Base-by-base conservation (phyloP, 2,113 vertebrate genomes). In the Dasyprocta punctata region DNA sequence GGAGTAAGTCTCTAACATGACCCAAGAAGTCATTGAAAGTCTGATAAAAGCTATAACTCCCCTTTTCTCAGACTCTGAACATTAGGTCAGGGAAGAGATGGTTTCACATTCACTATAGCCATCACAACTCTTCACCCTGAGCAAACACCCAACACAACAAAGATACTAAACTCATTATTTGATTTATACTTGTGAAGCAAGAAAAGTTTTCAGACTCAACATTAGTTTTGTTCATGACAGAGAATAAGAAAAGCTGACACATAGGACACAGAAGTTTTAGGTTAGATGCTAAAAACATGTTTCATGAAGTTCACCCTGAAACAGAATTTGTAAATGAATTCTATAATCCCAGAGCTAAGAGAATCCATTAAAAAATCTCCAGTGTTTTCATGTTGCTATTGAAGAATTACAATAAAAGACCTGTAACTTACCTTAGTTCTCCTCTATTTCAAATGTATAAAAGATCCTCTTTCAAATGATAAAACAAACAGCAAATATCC, bases 391-490 rank as follows among this genome's bases (percentile, higher is more conserved):
- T 17, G 5, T 47, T 67, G 28, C 33, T 78, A 83, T 24, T 61
- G 47, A n/a, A 54, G 58, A 22, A 52, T 30, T 75, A 44, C 30
- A 41, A 24, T 44, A 75, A 44, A 44, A 44, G n/a, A 11, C 14
- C 26, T 94, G 95, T 56, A 94, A 97, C 97, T 95, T 97, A 97
- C 94, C 92, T 98, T 96, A 85, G 98, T 97, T 98, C 97, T 97
- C 96, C 98, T 94, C 97, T 98, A 98, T 97, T 97, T 98, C 96
- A 98, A 98, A 98, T 0, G 78, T 97, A 98, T 56, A 56, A 56
- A 56, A 56, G 54, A 56, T 13, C 54, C 16, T 56, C 54, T 56
- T 56, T 56, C 12, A 56, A 56, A 56, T 56, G 54, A 56, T 56
- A 56, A 56, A 56, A 56, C 54, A 56, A 94, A 97, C 58, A 95